These are phyloP conservation scores for Macquaria australasica DNA, from an alignment of 2,113 vertebrate genomes.

Conservation along the genomic window DNA sequence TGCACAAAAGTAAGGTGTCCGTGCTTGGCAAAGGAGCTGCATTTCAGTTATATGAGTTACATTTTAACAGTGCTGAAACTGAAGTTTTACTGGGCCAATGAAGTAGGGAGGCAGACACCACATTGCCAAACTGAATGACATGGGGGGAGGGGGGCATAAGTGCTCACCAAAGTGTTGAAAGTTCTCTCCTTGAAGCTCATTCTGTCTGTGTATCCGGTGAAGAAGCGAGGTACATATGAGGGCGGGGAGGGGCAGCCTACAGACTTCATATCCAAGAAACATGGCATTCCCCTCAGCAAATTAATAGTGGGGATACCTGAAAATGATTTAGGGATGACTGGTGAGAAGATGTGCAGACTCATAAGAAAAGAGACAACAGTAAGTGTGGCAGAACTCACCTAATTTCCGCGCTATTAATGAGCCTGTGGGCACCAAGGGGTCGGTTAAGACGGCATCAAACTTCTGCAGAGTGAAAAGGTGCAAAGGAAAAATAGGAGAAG, in stretches of 20 bases:
- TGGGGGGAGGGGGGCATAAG: rapidly evolving
- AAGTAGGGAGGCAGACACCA: not conserved
- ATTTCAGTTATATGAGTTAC: too few relatives aligned
- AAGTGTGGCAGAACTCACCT: slow-evolving; percentile 49
- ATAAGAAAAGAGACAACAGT: not conserved
- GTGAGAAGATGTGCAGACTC: not conserved
- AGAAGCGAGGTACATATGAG: slow-evolving; percentile 85
- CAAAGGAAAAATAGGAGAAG: not conserved
- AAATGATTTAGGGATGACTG: not conserved
- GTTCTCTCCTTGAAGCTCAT: slow-evolving; percentile 88
- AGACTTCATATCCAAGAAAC: slow-evolving; percentile 72
- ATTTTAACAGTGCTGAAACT: too few relatives aligned
- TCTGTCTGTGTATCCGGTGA: slow-evolving; percentile 80
- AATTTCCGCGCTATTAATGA: slow-evolving; percentile 72
- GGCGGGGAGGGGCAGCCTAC: slow-evolving; percentile 81
- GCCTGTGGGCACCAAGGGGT: slow-evolving; percentile 78
- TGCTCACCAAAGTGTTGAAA: slow-evolving; percentile 81
- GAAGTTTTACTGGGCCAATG: not conserved
- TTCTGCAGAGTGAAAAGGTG: slow-evolving; percentile 41
- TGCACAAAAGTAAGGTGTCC: not conserved
- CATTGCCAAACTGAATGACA: too few relatives aligned
- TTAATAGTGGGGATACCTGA: slow-evolving; percentile 76
- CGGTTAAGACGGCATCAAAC: slow-evolving; percentile 82
- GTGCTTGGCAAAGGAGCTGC: not conserved
- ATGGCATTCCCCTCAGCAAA: slow-evolving; percentile 80